Evolutionary conservation across 1,140 invertebrate species (phyloP).

Genomic region (Hydropsyche tenuis): DNA sequence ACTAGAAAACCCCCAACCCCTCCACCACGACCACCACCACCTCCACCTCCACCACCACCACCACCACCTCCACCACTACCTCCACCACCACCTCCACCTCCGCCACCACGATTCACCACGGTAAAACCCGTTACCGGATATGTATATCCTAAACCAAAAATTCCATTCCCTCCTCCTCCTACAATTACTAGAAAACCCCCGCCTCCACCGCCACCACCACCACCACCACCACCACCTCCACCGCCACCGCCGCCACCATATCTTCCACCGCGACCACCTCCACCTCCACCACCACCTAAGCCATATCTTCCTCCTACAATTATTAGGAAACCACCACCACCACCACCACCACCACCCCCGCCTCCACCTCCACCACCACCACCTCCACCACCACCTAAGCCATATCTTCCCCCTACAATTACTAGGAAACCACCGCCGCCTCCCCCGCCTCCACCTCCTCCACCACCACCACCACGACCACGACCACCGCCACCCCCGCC

Average conservation of each 20-base stretch:
- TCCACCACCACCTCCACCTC: slow-evolving; percentile 5
- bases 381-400: slow-evolving; percentile 26
- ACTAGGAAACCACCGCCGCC: neutral
- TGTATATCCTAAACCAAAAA: slow-evolving; percentile 10
- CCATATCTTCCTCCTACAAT: neutral
- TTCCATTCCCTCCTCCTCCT: slow-evolving; percentile 39
- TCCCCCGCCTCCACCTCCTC: neutral
- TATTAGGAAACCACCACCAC: neutral
- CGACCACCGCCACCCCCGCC: slow-evolving; percentile 31
- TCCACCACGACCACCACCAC: neutral
- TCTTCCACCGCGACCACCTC: neutral
- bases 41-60: slow-evolving; percentile 41
- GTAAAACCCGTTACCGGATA: neutral
- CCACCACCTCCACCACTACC: slow-evolving; percentile 3
- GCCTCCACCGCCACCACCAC: slow-evolving; percentile 21
- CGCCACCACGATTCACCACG: slow-evolving; percentile 38
- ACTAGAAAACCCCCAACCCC: neutral
- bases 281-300: neutral
- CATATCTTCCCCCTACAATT: neutral
- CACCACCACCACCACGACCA: slow-evolving; percentile 39
- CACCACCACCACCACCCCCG: slow-evolving; percentile 21
- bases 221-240: slow-evolving; percentile 43
- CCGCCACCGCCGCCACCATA: slow-evolving; percentile 20
- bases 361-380: slow-evolving; percentile 45
- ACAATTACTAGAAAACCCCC: slow-evolving; percentile 4